Conservation (phyloP, 2,797 vertebrate species). For the Macroramphosus scolopax region DNA sequence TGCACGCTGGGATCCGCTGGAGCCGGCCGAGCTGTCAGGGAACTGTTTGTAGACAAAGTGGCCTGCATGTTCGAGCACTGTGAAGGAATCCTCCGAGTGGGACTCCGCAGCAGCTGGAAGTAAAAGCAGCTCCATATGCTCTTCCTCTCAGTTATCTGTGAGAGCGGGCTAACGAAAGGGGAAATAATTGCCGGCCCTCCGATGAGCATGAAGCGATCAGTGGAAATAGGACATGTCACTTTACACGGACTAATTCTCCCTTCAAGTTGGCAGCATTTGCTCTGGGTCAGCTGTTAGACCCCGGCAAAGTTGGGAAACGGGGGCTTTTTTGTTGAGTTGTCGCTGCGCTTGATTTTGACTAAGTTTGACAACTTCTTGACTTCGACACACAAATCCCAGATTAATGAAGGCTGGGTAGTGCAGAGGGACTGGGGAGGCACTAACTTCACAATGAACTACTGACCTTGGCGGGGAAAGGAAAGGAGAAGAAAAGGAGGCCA, state of each 20-base stretch:
- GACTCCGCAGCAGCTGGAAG: background rate
- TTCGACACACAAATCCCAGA: slow-evolving; percentile 75
- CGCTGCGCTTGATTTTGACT: slow-evolving; percentile 77
- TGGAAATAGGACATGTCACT: slow-evolving; percentile 75
- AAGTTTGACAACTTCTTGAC: slow-evolving; percentile 93
- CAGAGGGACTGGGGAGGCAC: slow-evolving; percentile 26
- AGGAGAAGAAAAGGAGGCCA: slow-evolving; percentile 7
- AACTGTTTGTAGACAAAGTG: too few species aligned
- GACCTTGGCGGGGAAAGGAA: slow-evolving; percentile 26
- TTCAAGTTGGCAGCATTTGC: slow-evolving; percentile 74
- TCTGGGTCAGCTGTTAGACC: slow-evolving; percentile 84
- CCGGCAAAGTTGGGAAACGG: slow-evolving; percentile 68
- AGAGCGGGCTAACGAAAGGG: slow-evolving; percentile 18
- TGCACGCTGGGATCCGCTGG: too few species aligned
- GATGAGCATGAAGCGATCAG: slow-evolving; percentile 44
- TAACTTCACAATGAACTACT: slow-evolving; percentile 62
- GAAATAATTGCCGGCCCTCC: slow-evolving; percentile 28
- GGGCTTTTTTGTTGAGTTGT: slow-evolving; percentile 45
- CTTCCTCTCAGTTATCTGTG: slow-evolving; percentile 10
- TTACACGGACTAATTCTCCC: slow-evolving; percentile 65
- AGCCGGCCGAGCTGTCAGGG: too few species aligned
- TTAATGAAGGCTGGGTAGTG: slow-evolving; percentile 71
- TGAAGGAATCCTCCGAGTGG: slow-evolving; percentile 33
- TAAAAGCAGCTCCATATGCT: slow-evolving; percentile 20
- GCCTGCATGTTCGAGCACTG: too few species aligned